Conservation (phyloP, 2,113 vertebrate species). For the Falcunculus frontatus region DNA sequence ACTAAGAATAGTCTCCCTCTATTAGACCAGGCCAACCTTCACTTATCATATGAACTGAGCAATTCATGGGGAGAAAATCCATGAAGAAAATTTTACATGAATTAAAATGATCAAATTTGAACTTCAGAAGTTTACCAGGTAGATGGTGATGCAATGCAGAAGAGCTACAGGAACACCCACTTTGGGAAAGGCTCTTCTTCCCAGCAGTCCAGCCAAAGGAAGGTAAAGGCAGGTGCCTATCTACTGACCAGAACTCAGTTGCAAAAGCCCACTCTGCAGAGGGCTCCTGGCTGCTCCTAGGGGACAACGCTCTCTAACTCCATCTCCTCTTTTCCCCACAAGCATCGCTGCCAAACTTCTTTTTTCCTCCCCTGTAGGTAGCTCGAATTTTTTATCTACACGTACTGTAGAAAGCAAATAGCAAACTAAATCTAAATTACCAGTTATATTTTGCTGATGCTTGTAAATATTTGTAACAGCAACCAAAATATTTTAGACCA, state of each 20-base stretch:
- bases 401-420: neutral
- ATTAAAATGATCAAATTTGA: neutral
- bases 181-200: neutral
- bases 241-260: neutral
- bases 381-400: neutral
- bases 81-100: neutral
- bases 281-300: neutral
- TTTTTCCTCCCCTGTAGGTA: neutral
- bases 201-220: neutral
- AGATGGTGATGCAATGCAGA: neutral
- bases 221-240: neutral
- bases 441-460: neutral
- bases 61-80: accelerated
- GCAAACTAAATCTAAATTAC: neutral
- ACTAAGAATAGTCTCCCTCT: neutral
- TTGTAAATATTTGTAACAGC: neutral
- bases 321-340: neutral
- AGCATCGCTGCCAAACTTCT: neutral
- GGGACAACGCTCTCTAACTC: neutral
- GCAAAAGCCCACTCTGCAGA: neutral
- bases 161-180: neutral
- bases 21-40: neutral
- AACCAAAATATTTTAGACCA: neutral
- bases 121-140: neutral
- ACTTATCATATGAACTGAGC: accelerated